These are phyloP conservation scores for Tupiocoris notatus DNA, from an alignment of 2,888 invertebrate genomes.

Conservation along the genomic window DNA sequence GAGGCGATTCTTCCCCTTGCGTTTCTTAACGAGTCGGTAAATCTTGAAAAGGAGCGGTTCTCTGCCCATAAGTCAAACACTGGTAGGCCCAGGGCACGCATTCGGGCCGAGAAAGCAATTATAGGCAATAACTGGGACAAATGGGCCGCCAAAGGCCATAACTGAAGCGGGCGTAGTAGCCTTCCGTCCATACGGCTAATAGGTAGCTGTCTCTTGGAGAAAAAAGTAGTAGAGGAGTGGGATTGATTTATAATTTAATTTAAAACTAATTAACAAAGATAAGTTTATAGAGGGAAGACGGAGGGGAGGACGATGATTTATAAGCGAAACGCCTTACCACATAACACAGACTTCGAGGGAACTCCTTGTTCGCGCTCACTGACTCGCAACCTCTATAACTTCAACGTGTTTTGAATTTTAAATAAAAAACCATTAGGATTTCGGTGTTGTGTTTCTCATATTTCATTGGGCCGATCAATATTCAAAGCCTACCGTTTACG, in stretches of 20 bases:
- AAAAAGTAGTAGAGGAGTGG: slow-evolving; percentile 6
- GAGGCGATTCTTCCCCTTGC: not conserved
- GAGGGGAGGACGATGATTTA: slow-evolving; percentile 34
- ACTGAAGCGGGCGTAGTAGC: not conserved
- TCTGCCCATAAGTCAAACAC: slow-evolving; percentile 41
- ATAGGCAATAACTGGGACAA: slow-evolving; percentile 42
- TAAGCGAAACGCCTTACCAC: slow-evolving; percentile 35
- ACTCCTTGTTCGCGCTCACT: slow-evolving; percentile 37
- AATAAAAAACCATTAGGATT: slow-evolving; percentile 34
- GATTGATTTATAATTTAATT: slow-evolving; percentile 51
- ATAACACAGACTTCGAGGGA: slow-evolving; percentile 4
- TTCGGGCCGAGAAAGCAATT: slow-evolving; percentile 27
- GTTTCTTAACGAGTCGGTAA: slow-evolving; percentile 34
- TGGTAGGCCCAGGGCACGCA: slow-evolving; percentile 21
- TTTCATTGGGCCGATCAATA: slow-evolving; percentile 32
- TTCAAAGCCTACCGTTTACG: slow-evolving; percentile 35
- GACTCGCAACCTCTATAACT: not conserved
- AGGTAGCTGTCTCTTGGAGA: slow-evolving; percentile 36
- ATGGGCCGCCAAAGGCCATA: slow-evolving; percentile 37
- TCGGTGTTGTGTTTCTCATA: slow-evolving; percentile 28
- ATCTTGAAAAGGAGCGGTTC: slow-evolving; percentile 24
- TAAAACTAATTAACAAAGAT: slow-evolving; percentile 49
- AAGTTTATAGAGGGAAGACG: slow-evolving; percentile 37
- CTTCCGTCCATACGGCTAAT: slow-evolving; percentile 36
- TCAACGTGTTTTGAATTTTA: slow-evolving; percentile 35